Evolutionary conservation across 2,113 vertebrate genomes (phyloP), one percentile per base, ranked within the genome.

Genomic region (Oplegnathus fasciatus): DNA sequence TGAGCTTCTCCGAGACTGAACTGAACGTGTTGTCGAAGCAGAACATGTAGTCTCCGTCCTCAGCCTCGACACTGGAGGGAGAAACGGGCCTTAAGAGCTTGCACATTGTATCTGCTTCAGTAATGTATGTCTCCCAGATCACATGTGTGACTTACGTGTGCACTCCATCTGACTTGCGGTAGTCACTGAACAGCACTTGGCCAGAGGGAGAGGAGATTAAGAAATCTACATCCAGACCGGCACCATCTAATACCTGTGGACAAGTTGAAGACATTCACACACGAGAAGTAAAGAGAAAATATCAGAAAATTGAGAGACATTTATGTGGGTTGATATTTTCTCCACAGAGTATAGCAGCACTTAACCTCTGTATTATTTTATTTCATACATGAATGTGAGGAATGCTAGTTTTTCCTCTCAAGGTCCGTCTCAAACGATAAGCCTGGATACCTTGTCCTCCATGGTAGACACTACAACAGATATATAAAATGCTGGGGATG

Each of bases 21-120:
- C 98, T 99, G 93, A 99, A 99, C 6, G 97, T 96, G 94, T 99
- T 99, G 94, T 99, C 98, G 86, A 99, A 99, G 93, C 98, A 99
- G 94, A 99, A 98, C 97, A 97, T 97, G 91, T 99, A 99, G 94
- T 99, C 98, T 40, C 98, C 98, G 17, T 97, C 97, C 88, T 97
- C 96, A 1, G 97, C 97, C 93, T 99, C 98, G 69, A 99, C 87
- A 8, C 98, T 99, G 94, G n/a, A 75, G n/a, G 22, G 24, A 30
- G 50, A 0, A 11, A 87, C 10, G 80, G 54, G n/a, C 7, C n/a
- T 20, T 57, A 3, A 82, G 11, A 61, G n/a, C 22, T 26, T 9
- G 10, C 46, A 54, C 11, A 9, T 4, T 44, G 50, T 14, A n/a
- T 22, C 2, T 8, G 0, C 18, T 8, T 66, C 54, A 48, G n/a